A percentile compares a stretch with the other conserved stretches of the same genome.
phyloP scores from a whole-genome alignment of 2,888 invertebrate genomes.

The Scaptomyza caliginosa region DNA sequence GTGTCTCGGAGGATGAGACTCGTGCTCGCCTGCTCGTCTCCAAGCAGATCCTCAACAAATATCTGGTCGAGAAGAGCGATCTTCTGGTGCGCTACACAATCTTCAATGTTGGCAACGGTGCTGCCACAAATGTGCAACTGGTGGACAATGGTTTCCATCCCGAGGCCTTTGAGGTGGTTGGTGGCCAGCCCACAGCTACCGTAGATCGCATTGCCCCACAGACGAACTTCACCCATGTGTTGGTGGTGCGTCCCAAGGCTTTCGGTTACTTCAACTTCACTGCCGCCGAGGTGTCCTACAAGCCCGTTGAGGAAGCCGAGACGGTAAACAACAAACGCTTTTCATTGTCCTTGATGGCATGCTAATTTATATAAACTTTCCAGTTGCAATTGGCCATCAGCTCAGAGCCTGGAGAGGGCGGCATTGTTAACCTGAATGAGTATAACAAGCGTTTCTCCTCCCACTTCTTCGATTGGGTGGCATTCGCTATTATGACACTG shows the following conservation, averaged over 20 bases:
- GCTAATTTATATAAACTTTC: constrained; percentile 67
- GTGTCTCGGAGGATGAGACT: constrained; percentile 86
- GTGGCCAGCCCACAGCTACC: constrained; percentile 92
- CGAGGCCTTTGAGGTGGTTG: constrained; percentile 94
- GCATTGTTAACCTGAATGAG: constrained; percentile 95
- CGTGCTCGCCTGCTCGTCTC: constrained; percentile 94
- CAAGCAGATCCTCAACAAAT: constrained; percentile 97
- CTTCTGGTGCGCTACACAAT: constrained; percentile 97
- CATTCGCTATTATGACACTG: constrained; percentile 98
- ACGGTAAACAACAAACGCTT: constrained; percentile 85
- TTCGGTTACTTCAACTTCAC: constrained; percentile 99
- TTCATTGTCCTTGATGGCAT: accelerated
- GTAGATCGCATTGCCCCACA: constrained; percentile 96
- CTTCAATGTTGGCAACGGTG: constrained; percentile 95
- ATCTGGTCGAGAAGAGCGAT: constrained; percentile 98
- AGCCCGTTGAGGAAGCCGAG: constrained; percentile 91
- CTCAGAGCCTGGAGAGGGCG: constrained; percentile 98
- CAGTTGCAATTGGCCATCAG: constrained; percentile 89
- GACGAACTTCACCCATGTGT: constrained; percentile 96
- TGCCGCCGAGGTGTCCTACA: constrained; percentile 96
- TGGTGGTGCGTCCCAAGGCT: constrained; percentile 94
- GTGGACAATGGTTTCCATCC: constrained; percentile 96
- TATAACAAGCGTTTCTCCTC: constrained; percentile 98
- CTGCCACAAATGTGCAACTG: constrained; percentile 93
- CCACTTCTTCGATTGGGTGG: constrained; percentile 98